Evolutionary conservation across 2,113 vertebrate species (phyloP), one percentile per base, ranked within the genome.

Genomic region (Heloderma charlesbogerti): DNA sequence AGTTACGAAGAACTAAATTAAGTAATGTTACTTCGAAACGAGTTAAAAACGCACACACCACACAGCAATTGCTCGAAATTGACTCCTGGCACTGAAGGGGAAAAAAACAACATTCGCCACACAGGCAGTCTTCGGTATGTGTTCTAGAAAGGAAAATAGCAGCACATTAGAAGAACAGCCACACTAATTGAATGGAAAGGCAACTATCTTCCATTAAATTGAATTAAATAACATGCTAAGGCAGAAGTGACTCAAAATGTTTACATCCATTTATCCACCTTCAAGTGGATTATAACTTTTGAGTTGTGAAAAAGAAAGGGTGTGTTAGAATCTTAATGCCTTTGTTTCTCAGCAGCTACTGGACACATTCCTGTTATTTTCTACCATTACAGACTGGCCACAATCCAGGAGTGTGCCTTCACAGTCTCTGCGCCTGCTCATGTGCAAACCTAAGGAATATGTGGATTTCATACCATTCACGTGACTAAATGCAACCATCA

Each of bases 141-240:
- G 22, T 85, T 72, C 74, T 1, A 29, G 88, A 90, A 90, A 67
- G 78, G 83, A 83, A 89, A 89, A 1, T 82, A 90, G 31, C 12
- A 0, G 66, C 8, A 88, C 31, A 72, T 6, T 57, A 88, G 1
- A 84, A 91, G 37, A 82, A 63, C 16, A 87, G 45, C 37, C 29
- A 81, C 5, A 54, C 89, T 79, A 86, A 91, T 78, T 54, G 91
- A 92, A 94, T 54, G 31, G 40, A 93, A 94, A 95, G 34, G 74
- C 25, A 93, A 89, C 1, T 92, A 83, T 18, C 84, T 2, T 63
- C 78, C 40, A 9, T 92, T 80, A 77, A 90, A 29, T 31, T 92
- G 86, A 87, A 81, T 22, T 34, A 31, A 89, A 63, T 86, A 90
- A 80, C 87, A 74, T 5, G 78, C 48, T 75, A 75, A 18, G 48